Evolutionary conservation across 2,797 vertebrate species (phyloP), one percentile per base, ranked within the genome.

Genomic region (Hyperoplus immaculatus): DNA sequence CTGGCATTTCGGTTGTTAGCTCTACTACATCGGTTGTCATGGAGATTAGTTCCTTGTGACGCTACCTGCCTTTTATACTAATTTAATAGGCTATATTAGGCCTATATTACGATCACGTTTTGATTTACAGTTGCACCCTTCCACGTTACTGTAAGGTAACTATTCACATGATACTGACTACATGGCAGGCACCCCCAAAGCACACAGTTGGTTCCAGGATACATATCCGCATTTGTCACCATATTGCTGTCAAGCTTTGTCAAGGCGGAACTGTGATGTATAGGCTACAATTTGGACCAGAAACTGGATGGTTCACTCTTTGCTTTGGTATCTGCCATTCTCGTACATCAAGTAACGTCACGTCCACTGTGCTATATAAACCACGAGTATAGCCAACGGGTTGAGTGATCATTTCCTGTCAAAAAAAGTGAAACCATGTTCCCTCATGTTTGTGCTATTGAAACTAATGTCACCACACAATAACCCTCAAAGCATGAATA

Each of bases 21-120:
- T 54, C 13, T 15, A 64, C 58, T 64, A 42, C 61, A 42, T 10
- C 69, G 71, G 92, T 93, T 94, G 93, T 94, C 92, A 93, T 93
- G 90, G 92, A 91, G 90, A 94, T 89, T 3, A 15, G 29, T 41
- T 53, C 43, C 16, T n/a, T 36, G 39, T 4, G 8, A 53, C 12
- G 41, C 6, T 50, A 39, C 38, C 65, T 49, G 29, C n/a, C 6
- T 29, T 47, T 14, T 5, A 18, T 60, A 15, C 12, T 3, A 41
- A 9, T 4, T 8, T 29, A 29, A 29, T 29, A 29, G 29, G 29
- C 13, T 1, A 46, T 13, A 8, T 13, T 13, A 4, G 42, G 8
- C 55, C 38, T 15, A 1, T 7, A n/a, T 21, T 42, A 13, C 4
- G 7, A 6, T 43, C 12, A 13, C 18, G 6, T 65, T 11, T 59